Conservation (phyloP, 1,140 invertebrate species). For the Brachionus manjavacas region DNA sequence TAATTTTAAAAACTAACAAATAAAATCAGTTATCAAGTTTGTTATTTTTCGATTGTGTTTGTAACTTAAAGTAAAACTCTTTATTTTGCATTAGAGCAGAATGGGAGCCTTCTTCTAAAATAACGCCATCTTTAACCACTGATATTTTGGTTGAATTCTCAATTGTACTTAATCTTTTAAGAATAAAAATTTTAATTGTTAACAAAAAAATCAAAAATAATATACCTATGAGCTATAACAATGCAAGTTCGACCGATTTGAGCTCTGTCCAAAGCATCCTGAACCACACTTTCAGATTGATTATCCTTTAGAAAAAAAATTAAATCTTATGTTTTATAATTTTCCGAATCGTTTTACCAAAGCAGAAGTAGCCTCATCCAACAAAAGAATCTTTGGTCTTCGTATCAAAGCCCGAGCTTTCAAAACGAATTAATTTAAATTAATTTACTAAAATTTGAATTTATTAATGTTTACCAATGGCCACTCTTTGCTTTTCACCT, state of each 20-base stretch:
- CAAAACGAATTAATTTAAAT: neutral
- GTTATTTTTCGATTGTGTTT: neutral
- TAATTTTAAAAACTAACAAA: neutral
- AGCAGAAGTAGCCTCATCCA: slow-evolving; percentile 84
- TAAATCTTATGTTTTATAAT: neutral
- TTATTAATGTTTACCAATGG: neutral
- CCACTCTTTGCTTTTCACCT: slow-evolving; percentile 56
- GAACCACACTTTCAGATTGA: slow-evolving; percentile 69
- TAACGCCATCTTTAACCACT: slow-evolving; percentile 9
- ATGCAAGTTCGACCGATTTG: slow-evolving; percentile 57
- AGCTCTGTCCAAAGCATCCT: slow-evolving; percentile 55
- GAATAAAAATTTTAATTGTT: neutral
- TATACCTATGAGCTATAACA: slow-evolving; percentile 57
- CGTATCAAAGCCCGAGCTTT: slow-evolving; percentile 57
- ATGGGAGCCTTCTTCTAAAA: slow-evolving; percentile 20
- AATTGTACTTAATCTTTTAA: slow-evolving; percentile 15
- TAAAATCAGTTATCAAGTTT: neutral
- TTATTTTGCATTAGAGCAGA: slow-evolving; percentile 10
- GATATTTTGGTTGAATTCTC: slow-evolving; percentile 34
- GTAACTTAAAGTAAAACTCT: slow-evolving; percentile 25
- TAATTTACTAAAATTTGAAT: neutral
- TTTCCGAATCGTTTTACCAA: slow-evolving; percentile 58
- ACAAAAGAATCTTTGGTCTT: slow-evolving; percentile 70
- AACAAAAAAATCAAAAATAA: neutral
- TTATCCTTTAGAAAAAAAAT: slow-evolving; percentile 61